Percentiles rank a stretch among this genome's conserved stretches.
Conservation (phyloP, 2,888 invertebrate species). For the Aleiodes testaceus region DNA sequence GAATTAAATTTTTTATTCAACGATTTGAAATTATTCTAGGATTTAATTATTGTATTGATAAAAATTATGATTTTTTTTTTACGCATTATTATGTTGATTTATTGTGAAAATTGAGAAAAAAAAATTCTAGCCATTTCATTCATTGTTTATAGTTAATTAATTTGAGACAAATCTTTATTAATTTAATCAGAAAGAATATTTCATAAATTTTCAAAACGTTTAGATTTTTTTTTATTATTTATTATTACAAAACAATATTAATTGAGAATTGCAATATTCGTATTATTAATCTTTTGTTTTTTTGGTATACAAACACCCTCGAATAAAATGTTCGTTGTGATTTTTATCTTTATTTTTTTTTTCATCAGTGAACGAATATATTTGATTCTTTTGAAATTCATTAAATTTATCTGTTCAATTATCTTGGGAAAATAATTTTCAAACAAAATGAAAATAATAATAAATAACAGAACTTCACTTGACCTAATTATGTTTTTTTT, state of each 20-base stretch:
- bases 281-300: constrained; percentile 11
- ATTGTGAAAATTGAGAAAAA: too few species aligned
- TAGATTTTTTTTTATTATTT: constrained; percentile 9
- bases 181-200: too few species aligned
- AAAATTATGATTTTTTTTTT: background rate
- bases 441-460: too few species aligned
- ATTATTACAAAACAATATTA: constrained; percentile 26
- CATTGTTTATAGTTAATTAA: too few species aligned
- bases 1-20: background rate
- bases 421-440: constrained; percentile 22
- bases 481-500: constrained; percentile 20
- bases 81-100: too few species aligned
- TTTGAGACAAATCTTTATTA: too few species aligned
- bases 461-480: constrained; percentile 39
- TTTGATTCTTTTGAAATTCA: constrained; percentile 35
- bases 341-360: constrained; percentile 45
- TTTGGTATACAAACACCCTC: constrained; percentile 39
- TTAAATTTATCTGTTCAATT: constrained; percentile 37
- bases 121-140: too few species aligned
- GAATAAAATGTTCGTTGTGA: constrained; percentile 40
- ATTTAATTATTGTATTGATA: background rate
- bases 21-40: too few species aligned
- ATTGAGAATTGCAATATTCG: constrained; percentile 21
- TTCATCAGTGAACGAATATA: constrained; percentile 46
- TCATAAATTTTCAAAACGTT: too few species aligned